phyloP scores from a whole-genome alignment of 2,888 invertebrate genomes.

The Belgica antarctica region DNA sequence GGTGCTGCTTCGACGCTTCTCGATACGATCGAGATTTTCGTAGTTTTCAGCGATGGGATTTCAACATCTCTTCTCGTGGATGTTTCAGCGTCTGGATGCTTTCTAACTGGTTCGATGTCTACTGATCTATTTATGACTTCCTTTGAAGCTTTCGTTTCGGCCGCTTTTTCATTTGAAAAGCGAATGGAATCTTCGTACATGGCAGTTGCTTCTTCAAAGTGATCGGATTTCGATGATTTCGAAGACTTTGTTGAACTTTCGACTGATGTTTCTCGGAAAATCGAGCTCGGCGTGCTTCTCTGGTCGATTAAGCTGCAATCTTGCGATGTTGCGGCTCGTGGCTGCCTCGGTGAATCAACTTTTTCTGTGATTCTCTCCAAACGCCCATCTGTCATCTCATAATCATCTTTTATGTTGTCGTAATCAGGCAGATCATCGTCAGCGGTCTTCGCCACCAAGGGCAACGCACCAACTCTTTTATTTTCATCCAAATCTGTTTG shows the following conservation, averaged over 20 bases:
- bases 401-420: slow-evolving; percentile 47
- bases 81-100: slow-evolving; percentile 34
- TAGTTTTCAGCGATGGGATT: slow-evolving; percentile 23
- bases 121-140: no score
- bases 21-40: slow-evolving; percentile 14
- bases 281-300: slow-evolving; percentile 31
- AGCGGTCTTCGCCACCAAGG: slow-evolving; percentile 33
- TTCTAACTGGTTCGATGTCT: not conserved
- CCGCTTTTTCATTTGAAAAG: slow-evolving; percentile 27
- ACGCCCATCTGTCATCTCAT: slow-evolving; percentile 43
- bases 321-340: slow-evolving; percentile 10
- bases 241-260: slow-evolving; percentile 37
- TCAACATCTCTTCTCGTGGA: slow-evolving; percentile 20
- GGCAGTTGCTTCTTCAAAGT: slow-evolving; percentile 23
- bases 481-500: slow-evolving; percentile 38
- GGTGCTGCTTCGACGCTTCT: not conserved
- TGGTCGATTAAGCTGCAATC: slow-evolving; percentile 17
- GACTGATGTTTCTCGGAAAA: slow-evolving; percentile 37
- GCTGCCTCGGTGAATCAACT: slow-evolving; percentile 8
- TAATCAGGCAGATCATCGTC: slow-evolving; percentile 46
- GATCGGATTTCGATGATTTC: not conserved
- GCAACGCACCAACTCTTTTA: slow-evolving; percentile 2
- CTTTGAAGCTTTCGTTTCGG: slow-evolving; percentile 15
- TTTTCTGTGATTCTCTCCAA: slow-evolving; percentile 25
- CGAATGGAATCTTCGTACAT: slow-evolving; percentile 36